Evolutionary conservation across 2,888 invertebrate genomes (phyloP).

Genomic region (Eristalinus sepulchralis): DNA sequence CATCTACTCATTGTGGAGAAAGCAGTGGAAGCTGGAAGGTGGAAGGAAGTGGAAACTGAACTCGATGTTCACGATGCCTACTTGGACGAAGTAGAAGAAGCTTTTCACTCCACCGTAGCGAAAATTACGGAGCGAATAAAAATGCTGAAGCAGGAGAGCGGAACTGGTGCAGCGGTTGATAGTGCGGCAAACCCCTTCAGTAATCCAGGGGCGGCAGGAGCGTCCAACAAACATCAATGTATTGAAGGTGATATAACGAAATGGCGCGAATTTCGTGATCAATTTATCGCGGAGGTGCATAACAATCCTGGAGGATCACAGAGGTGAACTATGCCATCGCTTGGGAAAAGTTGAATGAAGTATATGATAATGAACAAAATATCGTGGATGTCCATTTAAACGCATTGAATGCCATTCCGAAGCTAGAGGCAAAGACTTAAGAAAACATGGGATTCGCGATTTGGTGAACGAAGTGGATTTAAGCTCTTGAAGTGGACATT

Average conservation of each 20-base stretch:
- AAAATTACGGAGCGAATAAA: neutral
- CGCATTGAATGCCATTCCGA: neutral
- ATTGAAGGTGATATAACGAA: too few species aligned
- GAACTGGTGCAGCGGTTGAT: neutral
- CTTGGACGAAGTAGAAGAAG: neutral
- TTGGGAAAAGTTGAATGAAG: neutral
- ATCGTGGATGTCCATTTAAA: neutral
- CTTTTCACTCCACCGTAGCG: neutral
- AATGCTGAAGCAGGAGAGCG: too few species aligned
- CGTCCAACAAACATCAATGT: too few species aligned
- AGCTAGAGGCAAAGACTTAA: too few species aligned
- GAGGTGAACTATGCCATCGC: too few species aligned
- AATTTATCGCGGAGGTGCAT: too few species aligned
- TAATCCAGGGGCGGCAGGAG: too few species aligned
- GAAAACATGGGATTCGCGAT: too few species aligned
- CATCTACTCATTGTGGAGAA: slow-evolving; percentile 18
- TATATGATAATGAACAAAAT: neutral
- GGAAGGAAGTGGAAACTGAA: neutral
- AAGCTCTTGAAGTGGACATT: neutral
- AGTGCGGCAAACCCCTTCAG: neutral
- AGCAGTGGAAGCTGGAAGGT: too few species aligned
- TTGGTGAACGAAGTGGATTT: too few species aligned
- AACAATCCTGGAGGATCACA: too few species aligned
- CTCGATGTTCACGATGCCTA: neutral
- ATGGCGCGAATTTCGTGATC: too few species aligned